These are phyloP conservation scores for Bombyx mori DNA, from an alignment of 1,140 invertebrate species.

Conservation along the genomic window ASM3026992v2 NC_085113.1:13010001-13010500, in stretches of 20 bases:
- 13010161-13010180: constrained; percentile 88
- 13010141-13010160: constrained; percentile 90
- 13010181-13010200: constrained; percentile 82
- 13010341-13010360: background rate
- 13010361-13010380: constrained; percentile 45
- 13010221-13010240: constrained; percentile 88
- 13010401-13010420: constrained; percentile 92
- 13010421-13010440: constrained; percentile 93
- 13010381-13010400: constrained; percentile 70
- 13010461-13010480: constrained; percentile 84
- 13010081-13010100: constrained; percentile 21
- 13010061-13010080: no score
- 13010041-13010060: no score
- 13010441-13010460: constrained; percentile 95
- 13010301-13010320: constrained; percentile 7
- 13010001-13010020: no score
- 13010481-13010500: constrained; percentile 82
- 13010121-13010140: constrained; percentile 79
- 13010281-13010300: constrained; percentile 66
- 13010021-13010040: no score
- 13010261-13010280: constrained; percentile 84
- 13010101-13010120: constrained; percentile 79
- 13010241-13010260: constrained; percentile 82
- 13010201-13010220: constrained; percentile 88
- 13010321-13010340: background rate